Conservation (phyloP, 1,140 invertebrate species). For the Zophobas atratus region DNA sequence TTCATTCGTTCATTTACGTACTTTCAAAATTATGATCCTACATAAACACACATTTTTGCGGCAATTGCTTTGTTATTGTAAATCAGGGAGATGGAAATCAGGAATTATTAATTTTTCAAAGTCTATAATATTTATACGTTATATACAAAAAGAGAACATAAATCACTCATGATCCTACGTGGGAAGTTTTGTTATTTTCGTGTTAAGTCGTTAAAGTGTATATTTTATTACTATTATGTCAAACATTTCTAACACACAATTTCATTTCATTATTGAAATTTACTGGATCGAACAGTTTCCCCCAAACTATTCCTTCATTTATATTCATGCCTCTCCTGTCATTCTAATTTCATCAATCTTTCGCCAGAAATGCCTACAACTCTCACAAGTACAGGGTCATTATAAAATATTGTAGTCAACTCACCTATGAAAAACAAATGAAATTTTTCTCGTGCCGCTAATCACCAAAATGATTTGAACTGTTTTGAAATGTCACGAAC, state of each 20-base stretch:
- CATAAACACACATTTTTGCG: no score
- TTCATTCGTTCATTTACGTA: no score
- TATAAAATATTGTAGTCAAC: background rate
- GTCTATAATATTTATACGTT: conserved; percentile 22
- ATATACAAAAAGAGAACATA: conserved; percentile 21
- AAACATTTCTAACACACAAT: background rate
- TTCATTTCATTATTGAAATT: background rate
- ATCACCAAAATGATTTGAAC: no score
- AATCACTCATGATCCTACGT: conserved; percentile 25
- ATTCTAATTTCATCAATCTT: background rate
- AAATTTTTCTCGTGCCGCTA: background rate
- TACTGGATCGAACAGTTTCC: background rate
- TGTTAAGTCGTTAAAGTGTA: background rate
- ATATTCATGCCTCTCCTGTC: background rate
- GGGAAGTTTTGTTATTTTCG: conserved; percentile 31
- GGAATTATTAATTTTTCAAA: background rate
- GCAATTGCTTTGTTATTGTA: background rate
- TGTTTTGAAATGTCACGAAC: no score
- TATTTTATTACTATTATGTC: background rate
- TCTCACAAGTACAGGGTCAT: background rate
- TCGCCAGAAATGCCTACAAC: background rate
- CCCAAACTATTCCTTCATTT: conserved; percentile 6
- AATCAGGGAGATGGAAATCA: background rate
- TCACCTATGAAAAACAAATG: background rate
- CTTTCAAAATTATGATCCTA: no score